A percentile compares a stretch with the other conserved stretches of the same genome.
Evolutionary conservation across 2,113 vertebrate genomes (phyloP).

Genomic region (Motacilla alba): DNA sequence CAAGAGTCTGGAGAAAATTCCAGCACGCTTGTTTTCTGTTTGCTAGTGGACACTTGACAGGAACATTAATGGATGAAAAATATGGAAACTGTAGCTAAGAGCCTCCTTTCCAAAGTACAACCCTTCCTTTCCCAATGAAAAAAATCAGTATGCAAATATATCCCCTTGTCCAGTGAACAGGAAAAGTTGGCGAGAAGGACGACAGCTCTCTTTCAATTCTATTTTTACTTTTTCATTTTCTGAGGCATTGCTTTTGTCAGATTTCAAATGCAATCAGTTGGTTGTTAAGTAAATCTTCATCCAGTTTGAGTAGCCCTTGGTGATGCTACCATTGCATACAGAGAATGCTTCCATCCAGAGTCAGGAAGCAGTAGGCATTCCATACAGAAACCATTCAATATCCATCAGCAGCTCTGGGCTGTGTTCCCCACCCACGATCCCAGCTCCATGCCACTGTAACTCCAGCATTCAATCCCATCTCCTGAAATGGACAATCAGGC

Average conservation of each 20-base stretch:
- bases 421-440: background rate
- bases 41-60: background rate
- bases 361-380: background rate
- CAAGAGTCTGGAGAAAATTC: background rate
- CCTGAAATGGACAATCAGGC: background rate
- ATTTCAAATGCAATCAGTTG: background rate
- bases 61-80: background rate
- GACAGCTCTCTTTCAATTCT: background rate
- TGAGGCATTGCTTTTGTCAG: background rate
- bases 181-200: background rate
- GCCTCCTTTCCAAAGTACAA: background rate
- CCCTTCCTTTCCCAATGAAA: background rate
- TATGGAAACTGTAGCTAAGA: background rate
- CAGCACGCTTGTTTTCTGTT: background rate
- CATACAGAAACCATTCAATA: background rate
- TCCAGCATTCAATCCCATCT: background rate
- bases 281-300: background rate
- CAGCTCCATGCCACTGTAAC: rapidly evolving
- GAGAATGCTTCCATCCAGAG: background rate
- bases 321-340: background rate
- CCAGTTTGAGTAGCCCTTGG: background rate
- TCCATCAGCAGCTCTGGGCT: background rate
- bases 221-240: background rate
- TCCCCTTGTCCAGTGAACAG: background rate
- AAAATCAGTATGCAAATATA: background rate